Evolutionary conservation across 2,888 invertebrate species (phyloP), one percentile per base, ranked within the genome.

Genomic region (Cephus spinipes): DNA sequence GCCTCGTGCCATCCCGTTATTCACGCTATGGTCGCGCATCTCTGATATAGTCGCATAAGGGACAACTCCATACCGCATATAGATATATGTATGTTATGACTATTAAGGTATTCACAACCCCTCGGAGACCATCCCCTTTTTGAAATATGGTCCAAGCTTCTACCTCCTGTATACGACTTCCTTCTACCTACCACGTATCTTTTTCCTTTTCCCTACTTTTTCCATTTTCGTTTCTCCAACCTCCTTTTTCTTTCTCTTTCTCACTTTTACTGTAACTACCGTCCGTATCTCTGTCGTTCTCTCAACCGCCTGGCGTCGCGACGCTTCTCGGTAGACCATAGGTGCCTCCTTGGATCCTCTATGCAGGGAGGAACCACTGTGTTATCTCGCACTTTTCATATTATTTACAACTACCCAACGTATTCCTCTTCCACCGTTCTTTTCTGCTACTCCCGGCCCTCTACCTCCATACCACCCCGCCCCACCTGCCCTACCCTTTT

Each of bases 51-150:
- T 73, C 34, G 35, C 73, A 12, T 34, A 32, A 32, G 80, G 74
- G 81, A 79, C 81, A 83, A 76, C 76, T 68, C 11, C 73, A 33
- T 71, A 32, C 75, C 76, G 79, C 78, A 79, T 78, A 76, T 79
- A 83, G 80, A 85, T 85, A 85, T 87, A 86, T 83, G 85, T 89
- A 86, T 83, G 85, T 89, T 90, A 88, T 87, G 88, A 88, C 88
- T 90, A 88, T 90, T 90, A 89, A 89, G 89, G 87, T 89, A 90
- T 90, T 90, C 90, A 90, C 89, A 86, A 84, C 87, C 84, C 90
- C 90, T 84, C 83, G 78, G 90, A 89, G 90, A 88, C 86, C 83
- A 83, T 82, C 84, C 40, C 84, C 85, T 84, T 87, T 89, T 89
- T 90, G 89, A 89, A 89, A 90, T 90, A 90, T 89, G 84, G 82